Conservation (phyloP, 1,140 invertebrate genomes). For the Monomorium pharaonis region DNA sequence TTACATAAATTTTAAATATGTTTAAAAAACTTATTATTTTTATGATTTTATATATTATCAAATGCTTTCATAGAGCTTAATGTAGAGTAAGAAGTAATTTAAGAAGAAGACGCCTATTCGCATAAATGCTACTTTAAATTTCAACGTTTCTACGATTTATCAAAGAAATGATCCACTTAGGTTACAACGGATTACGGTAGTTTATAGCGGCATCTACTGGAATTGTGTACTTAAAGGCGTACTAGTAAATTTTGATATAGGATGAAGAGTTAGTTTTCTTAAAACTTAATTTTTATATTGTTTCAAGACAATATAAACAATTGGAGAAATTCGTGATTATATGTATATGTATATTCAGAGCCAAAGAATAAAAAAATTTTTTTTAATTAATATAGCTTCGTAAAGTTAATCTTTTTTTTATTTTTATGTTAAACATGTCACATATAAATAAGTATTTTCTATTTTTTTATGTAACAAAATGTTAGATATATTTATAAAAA, state of each 20-base stretch:
- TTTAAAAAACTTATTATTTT: not conserved
- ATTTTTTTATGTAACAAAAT: too few relatives aligned
- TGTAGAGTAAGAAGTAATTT: constrained; percentile 37
- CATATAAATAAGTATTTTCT: not conserved
- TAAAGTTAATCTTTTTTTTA: not conserved
- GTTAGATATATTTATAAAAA: too few relatives aligned
- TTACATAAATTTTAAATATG: not conserved
- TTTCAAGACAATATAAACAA: not conserved
- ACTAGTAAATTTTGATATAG: constrained; percentile 18
- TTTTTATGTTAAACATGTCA: not conserved
- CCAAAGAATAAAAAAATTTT: not conserved
- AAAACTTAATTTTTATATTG: not conserved
- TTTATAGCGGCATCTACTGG: constrained; percentile 21
- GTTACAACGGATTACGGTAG: constrained; percentile 19
- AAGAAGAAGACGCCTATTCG: not conserved
- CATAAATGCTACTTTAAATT: constrained; percentile 43
- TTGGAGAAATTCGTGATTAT: not conserved
- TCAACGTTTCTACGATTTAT: constrained; percentile 47
- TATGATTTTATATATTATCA: constrained; percentile 1
- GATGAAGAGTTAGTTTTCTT: not conserved
- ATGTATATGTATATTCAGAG: not conserved
- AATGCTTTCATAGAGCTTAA: not conserved
- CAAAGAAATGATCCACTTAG: constrained; percentile 46
- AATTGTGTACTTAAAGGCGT: constrained; percentile 29
- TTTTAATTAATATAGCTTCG: not conserved